Conservation (phyloP, 2,113 vertebrate species). For the Hucho hucho region DNA sequence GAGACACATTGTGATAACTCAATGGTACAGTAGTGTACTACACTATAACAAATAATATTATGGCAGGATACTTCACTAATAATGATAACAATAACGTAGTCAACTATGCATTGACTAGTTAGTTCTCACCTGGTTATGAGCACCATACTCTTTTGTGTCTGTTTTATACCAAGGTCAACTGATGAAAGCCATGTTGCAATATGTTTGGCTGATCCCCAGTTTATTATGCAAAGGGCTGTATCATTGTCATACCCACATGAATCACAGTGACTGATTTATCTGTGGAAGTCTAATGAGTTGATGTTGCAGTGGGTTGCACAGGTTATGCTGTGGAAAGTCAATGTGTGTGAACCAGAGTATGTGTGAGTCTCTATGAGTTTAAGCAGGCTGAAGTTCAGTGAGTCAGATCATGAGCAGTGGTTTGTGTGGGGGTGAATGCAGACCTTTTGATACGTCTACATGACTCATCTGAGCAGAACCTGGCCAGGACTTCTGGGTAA, state of each 20-base stretch:
- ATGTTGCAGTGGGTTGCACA: conserved; percentile 25
- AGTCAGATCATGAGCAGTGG: conserved; percentile 56
- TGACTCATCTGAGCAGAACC: conserved; percentile 73
- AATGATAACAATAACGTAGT: too few relatives aligned
- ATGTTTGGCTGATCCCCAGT: too few relatives aligned
- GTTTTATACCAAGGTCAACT: background rate
- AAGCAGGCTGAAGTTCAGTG: conserved; percentile 36
- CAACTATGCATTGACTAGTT: too few relatives aligned
- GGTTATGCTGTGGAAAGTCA: conserved; percentile 35
- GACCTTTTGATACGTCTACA: conserved; percentile 52
- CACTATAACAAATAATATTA: too few relatives aligned
- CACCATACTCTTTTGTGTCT: too few relatives aligned
- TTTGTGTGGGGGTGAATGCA: conserved; percentile 62
- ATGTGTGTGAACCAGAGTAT: conserved; percentile 17
- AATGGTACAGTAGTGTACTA: background rate
- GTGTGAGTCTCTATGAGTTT: conserved; percentile 8
- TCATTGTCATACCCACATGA: conserved; percentile 26
- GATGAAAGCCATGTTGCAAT: too few relatives aligned
- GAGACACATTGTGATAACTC: background rate
- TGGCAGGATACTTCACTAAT: too few relatives aligned
- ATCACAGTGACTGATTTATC: conserved; percentile 22
- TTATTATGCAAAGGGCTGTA: background rate
- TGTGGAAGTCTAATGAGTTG: conserved; percentile 35
- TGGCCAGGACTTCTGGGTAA: conserved; percentile 68
- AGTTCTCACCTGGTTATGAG: too few relatives aligned